Percentiles rank a stretch among this genome's conserved stretches.
phyloP scores from a whole-genome alignment of 2,888 invertebrate genomes.

The Rhodophaea formosa region DNA sequence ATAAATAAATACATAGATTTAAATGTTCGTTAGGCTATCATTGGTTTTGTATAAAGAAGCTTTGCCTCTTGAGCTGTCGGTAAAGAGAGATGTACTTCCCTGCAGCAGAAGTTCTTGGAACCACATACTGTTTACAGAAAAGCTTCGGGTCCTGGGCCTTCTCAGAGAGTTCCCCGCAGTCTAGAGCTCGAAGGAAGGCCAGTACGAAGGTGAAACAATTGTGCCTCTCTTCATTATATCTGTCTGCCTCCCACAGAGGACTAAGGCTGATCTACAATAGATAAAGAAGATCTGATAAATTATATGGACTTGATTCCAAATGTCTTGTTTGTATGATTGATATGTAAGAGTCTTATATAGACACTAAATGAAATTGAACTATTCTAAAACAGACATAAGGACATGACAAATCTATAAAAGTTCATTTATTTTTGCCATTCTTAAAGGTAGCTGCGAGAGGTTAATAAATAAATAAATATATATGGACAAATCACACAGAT shows the following conservation, averaged over 20 bases:
- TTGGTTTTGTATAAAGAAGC: slow-evolving; percentile 72
- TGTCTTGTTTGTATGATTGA: not conserved
- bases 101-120: slow-evolving; percentile 90
- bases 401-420: too few species aligned
- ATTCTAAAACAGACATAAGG: too few species aligned
- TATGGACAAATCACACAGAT: too few species aligned
- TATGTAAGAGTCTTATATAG: too few species aligned
- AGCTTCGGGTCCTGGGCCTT: slow-evolving; percentile 84
- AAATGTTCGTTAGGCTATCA: slow-evolving; percentile 50
- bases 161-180: slow-evolving; percentile 85
- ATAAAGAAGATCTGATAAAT: slow-evolving; percentile 23
- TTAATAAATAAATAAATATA: too few species aligned
- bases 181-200: slow-evolving; percentile 87
- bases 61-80: slow-evolving; percentile 83
- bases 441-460: too few species aligned
- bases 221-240: slow-evolving; percentile 88
- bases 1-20: slow-evolving; percentile 55
- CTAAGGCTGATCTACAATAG: slow-evolving; percentile 73
- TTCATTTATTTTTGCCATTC: too few species aligned
- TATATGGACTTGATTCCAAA: not conserved
- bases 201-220: slow-evolving; percentile 95
- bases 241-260: slow-evolving; percentile 83
- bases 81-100: slow-evolving; percentile 92
- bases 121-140: slow-evolving; percentile 91
- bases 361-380: too few species aligned